These are phyloP conservation scores for Camponotus floridanus DNA, from an alignment of 1,140 invertebrate species.

Conservation along the genomic window DNA sequence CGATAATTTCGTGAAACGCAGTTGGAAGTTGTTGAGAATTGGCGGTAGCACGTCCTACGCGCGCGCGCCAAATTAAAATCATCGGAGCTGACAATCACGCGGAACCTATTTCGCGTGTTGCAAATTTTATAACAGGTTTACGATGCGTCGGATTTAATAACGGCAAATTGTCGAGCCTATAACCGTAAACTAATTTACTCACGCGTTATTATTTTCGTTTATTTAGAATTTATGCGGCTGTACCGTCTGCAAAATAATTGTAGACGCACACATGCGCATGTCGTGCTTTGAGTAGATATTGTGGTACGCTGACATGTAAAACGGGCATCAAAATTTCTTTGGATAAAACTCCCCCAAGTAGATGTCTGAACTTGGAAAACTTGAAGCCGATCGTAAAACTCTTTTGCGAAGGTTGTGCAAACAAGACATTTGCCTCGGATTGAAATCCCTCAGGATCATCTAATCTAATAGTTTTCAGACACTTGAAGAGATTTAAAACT, in stretches of 20 bases:
- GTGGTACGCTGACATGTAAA: not conserved
- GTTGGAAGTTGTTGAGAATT: constrained; percentile 53
- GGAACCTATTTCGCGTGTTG: constrained; percentile 23
- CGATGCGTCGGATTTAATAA: constrained; percentile 19
- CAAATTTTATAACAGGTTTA: constrained; percentile 26
- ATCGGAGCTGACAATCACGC: constrained; percentile 28
- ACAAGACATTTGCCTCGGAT: constrained; percentile 63
- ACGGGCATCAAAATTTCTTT: constrained; percentile 12
- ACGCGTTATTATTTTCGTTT: not conserved
- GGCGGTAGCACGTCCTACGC: constrained; percentile 17
- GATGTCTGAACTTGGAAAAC: constrained; percentile 17
- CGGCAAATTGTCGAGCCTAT: not conserved
- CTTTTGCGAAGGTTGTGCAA: constrained; percentile 41
- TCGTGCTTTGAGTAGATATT: not conserved
- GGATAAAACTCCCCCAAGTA: not conserved
- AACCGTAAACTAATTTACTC: not conserved
- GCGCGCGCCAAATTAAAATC: constrained; percentile 46
- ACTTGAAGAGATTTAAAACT: constrained; percentile 52
- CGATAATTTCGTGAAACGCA: constrained; percentile 56
- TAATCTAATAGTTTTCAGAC: constrained; percentile 67
- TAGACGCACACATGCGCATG: not conserved
- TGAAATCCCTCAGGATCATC: constrained; percentile 55
- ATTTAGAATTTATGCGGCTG: constrained; percentile 18
- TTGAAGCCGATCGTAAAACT: constrained; percentile 51
- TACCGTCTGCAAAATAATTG: not conserved